Evolutionary conservation across 2,888 invertebrate species (phyloP), one percentile per base, ranked within the genome.

Genomic region (Conistra vaccinii): DNA sequence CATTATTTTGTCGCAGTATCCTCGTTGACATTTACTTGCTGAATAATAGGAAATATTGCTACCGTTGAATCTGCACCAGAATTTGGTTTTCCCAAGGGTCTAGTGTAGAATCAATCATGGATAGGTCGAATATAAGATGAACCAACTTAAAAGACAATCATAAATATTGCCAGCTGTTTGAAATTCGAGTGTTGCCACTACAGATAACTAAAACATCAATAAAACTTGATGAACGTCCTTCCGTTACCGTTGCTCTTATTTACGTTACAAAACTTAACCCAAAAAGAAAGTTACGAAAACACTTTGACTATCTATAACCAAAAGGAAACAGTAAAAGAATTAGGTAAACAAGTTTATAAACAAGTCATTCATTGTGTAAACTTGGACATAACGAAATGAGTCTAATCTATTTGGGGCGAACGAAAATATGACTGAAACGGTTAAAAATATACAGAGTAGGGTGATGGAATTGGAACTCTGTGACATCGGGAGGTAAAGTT

Each of bases 401-500:
- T 77, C 17, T 78, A 80, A 81, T 87, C 84, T 88, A 85, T 88
- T 88, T 83, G 65, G 76, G 58, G 80, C 74, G 74, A 69, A 76
- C 58, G 76, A 82, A 80, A 85, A 88, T 83, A 81, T 80, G 14
- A 42, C 42, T 74, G 74, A 70, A 83, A 74, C 51, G n/a, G 78
- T 82, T 85, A 78, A 65, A 86, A 86, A 85, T 84, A 88, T 60
- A 73, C 55, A n/a, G 23, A 73, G 69, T 60, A 67, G 71, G 73
- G 80, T 66, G 77, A 63, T 51, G 29, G 17, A 68, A 81, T 84
- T 76, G 79, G 51, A 68, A 67, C 61, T 73, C 1, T 42, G 39
- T 68, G 68, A 61, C 61, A 60, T 69, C 42, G 12, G 55, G 17
- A 70, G 51, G 32, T 48, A 66, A 63, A 58, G 26, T 39, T 57